Percentiles rank a stretch among this genome's conserved stretches.
These are phyloP conservation scores for Charaxes varanes DNA, from an alignment of 1,140 invertebrate genomes.

Conservation along the genomic window DNA sequence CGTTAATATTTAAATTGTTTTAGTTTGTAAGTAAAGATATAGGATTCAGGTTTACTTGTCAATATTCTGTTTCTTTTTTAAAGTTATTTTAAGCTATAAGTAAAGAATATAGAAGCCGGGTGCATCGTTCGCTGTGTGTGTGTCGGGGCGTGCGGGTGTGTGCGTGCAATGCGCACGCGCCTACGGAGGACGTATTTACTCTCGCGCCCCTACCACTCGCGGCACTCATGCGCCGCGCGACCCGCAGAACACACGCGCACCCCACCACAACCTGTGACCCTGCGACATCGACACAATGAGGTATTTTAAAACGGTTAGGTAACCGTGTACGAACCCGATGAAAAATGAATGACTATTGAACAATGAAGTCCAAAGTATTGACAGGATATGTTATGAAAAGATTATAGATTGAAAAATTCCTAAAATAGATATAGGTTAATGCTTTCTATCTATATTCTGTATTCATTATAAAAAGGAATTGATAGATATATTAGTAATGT, in stretches of 20 bases:
- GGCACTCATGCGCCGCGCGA: constrained; percentile 66
- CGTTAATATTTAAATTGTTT: too few relatives aligned
- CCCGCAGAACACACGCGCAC: constrained; percentile 60
- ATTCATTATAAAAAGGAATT: too few relatives aligned
- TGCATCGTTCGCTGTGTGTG: constrained; percentile 15
- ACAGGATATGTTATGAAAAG: too few relatives aligned
- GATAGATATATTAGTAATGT: too few relatives aligned
- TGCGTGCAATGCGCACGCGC: constrained; percentile 59
- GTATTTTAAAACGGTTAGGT: too few relatives aligned
- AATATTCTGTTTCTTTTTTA: not conserved
- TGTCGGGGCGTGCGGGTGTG: constrained; percentile 35
- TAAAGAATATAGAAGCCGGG: constrained; percentile 10
- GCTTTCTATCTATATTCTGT: too few relatives aligned
- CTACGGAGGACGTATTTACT: constrained; percentile 59
- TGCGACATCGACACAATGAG: constrained; percentile 35
- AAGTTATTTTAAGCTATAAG: not conserved
- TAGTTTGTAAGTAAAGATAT: too few relatives aligned
- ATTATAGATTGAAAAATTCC: too few relatives aligned
- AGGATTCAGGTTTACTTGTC: not conserved
- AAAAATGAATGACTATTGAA: too few relatives aligned
- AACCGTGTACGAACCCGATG: too few relatives aligned
- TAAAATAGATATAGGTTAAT: too few relatives aligned
- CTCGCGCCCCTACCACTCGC: constrained; percentile 61
- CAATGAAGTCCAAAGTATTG: too few relatives aligned
- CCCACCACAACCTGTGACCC: constrained; percentile 47